These are phyloP conservation scores for Probaryconus sp. DNA, from an alignment of 1,140 invertebrate genomes.

Conservation along the genomic window DNA sequence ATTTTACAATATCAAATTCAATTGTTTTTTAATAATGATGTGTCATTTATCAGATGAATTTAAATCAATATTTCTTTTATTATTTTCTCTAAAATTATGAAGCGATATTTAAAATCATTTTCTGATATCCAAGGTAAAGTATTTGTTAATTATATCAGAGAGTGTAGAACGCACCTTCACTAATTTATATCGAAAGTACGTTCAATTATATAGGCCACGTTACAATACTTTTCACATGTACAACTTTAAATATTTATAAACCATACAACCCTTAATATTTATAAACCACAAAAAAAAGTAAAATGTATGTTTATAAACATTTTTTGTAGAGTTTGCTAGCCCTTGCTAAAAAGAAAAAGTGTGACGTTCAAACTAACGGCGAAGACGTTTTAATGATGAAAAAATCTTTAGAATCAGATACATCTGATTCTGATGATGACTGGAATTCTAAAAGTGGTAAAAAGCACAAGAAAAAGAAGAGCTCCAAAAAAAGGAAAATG, in stretches of 20 bases:
- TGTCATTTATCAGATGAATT: too few species aligned
- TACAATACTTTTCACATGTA: too few species aligned
- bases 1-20: too few species aligned
- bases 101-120: too few species aligned
- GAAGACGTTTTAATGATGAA: slow-evolving; percentile 76
- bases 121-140: too few species aligned
- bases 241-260: neutral
- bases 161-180: too few species aligned
- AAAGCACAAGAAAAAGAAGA: slow-evolving; percentile 82
- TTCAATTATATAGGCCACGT: too few species aligned
- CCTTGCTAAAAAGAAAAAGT: slow-evolving; percentile 91
- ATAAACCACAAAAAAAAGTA: neutral
- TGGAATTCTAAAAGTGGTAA: slow-evolving; percentile 82
- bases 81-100: too few species aligned
- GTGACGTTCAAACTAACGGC: slow-evolving; percentile 80
- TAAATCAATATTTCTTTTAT: too few species aligned
- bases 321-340: slow-evolving; percentile 89
- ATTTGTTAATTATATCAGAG: too few species aligned
- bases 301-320: neutral
- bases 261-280: neutral
- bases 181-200: too few species aligned
- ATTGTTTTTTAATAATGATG: too few species aligned
- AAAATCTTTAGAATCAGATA: slow-evolving; percentile 80
- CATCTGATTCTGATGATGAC: slow-evolving; percentile 86
- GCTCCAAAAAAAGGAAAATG: slow-evolving; percentile 72